These are phyloP conservation scores for Apotomis turbidana DNA, from an alignment of 2,888 invertebrate species.

Conservation along the genomic window DNA sequence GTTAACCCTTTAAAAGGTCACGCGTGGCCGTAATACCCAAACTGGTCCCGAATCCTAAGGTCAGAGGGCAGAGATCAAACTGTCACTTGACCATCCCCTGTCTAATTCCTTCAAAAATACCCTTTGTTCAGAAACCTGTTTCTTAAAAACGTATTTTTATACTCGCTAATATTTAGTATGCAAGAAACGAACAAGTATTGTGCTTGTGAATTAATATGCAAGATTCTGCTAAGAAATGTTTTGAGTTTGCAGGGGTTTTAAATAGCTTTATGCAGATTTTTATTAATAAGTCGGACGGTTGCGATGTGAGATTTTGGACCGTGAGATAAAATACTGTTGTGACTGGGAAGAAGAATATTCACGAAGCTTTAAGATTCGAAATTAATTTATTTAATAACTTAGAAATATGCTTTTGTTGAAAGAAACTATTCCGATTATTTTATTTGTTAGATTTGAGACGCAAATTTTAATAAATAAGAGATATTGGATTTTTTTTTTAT, in stretches of 20 bases:
- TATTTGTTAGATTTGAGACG: too few relatives aligned
- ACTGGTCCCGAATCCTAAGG: conserved; percentile 42
- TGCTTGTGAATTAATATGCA: conserved; percentile 30
- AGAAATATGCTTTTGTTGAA: too few relatives aligned
- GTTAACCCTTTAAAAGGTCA: conserved; percentile 43
- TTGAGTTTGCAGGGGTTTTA: conserved; percentile 22
- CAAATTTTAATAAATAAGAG: too few relatives aligned
- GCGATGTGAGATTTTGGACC: conserved; percentile 28
- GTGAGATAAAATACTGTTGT: conserved; percentile 32
- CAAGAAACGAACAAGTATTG: conserved; percentile 23
- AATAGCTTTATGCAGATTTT: conserved; percentile 40
- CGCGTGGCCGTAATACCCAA: conserved; percentile 47
- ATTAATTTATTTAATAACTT: too few relatives aligned
- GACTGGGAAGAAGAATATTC: neutral
- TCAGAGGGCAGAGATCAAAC: conserved; percentile 36
- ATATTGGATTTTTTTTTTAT: too few relatives aligned
- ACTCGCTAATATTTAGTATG: conserved; percentile 36
- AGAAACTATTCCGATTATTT: too few relatives aligned
- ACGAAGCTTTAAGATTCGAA: neutral
- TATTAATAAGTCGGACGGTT: conserved; percentile 33
- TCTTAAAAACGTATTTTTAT: conserved; percentile 12
- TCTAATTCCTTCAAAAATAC: conserved; percentile 22
- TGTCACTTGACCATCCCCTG: conserved; percentile 38
- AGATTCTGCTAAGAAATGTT: conserved; percentile 32
- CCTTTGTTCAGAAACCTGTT: conserved; percentile 28